Evolutionary conservation across 2,797 vertebrate genomes (phyloP), one percentile per base, ranked within the genome.

Genomic region (Spondyliosoma cantharus): DNA sequence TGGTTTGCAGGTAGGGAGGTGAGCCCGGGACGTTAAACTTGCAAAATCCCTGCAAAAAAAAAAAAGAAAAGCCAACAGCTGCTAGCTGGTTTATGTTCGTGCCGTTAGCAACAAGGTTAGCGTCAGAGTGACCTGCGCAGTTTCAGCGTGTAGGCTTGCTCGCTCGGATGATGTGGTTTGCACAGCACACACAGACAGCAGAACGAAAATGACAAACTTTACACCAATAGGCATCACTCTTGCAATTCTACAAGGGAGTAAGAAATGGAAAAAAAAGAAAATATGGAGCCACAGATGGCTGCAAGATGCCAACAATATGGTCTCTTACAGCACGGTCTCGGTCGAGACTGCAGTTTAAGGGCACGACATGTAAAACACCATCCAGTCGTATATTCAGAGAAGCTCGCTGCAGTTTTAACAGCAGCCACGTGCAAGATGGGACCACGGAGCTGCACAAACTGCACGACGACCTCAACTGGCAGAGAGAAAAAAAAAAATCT

Each of bases 271-370:
- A 37, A 45, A 45, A 45, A 45, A 46, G 11, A 20, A 37, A 58
- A 20, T n/a, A 19, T 5, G 37, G 52, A 45, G 65, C 22, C 12
- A 4, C 65, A 68, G 50, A 56, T 68, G 65, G 52, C 32, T 24
- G n/a, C 1, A 43, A 17, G 7, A 54, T 3, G 29, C 65, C 42
- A 22, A 61, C 57, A 71, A n/a, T 72, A 45, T 45, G 37, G 45
- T 71, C 48, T 72, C 48, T n/a, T 59, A 7, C 37, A 56, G 52
- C 22, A 49, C 17, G 20, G 29, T 24, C 48, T 61, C 58, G 16
- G 25, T 32, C 43, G 17, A 29, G 43, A 29, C 53, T 17, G 43
- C 65, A 46, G 53, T 57, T 57, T 46, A 25, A 56, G 42, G 32
- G 19, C 19, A 27, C 20, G 16, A 24, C 50, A 67, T 54, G 50